These are phyloP conservation scores for Melanotus villosus DNA, from an alignment of 2,888 invertebrate species.

Conservation along the genomic window DNA sequence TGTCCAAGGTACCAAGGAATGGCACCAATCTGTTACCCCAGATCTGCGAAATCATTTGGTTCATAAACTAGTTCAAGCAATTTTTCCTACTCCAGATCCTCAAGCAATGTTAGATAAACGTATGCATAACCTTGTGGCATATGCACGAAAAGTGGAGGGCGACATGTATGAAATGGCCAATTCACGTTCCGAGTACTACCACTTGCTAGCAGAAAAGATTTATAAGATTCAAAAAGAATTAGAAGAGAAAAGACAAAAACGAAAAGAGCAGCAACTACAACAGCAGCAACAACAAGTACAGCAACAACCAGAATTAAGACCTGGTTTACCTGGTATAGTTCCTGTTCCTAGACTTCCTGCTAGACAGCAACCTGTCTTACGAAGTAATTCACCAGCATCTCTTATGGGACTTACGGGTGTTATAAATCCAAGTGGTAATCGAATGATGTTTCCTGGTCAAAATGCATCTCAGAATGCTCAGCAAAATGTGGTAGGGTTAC, in stretches of 20 bases:
- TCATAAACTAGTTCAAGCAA: conserved; percentile 99
- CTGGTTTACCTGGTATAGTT: conserved; percentile 46
- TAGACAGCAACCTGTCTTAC: conserved; percentile 68
- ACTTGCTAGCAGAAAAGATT: conserved; percentile 97
- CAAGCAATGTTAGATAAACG: conserved; percentile 96
- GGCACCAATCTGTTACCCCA: conserved; percentile 97
- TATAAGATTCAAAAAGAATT: conserved; percentile 99
- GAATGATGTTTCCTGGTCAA: conserved; percentile 65
- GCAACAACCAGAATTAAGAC: conserved; percentile 57
- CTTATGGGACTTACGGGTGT: conserved; percentile 48
- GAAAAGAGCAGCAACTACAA: conserved; percentile 83
- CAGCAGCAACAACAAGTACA: conserved; percentile 65
- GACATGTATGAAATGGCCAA: conserved; percentile 99
- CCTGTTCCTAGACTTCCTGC: conserved; percentile 54
- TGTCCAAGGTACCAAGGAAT: conserved; percentile 91
- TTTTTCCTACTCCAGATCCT: conserved; percentile 98
- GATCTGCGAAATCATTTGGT: conserved; percentile 99
- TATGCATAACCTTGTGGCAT: conserved; percentile 97
- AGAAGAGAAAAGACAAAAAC: conserved; percentile 93
- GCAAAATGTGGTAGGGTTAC: conserved; percentile 79
- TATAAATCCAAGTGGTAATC: conserved; percentile 60
- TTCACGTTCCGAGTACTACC: conserved; percentile 98
- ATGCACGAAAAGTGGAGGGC: conserved; percentile 98
- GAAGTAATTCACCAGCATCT: conserved; percentile 79
- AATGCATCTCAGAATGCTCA: conserved; percentile 68